Evolutionary conservation across 2,888 invertebrate genomes (phyloP).

Genomic region (Cantharis nigra): DNA sequence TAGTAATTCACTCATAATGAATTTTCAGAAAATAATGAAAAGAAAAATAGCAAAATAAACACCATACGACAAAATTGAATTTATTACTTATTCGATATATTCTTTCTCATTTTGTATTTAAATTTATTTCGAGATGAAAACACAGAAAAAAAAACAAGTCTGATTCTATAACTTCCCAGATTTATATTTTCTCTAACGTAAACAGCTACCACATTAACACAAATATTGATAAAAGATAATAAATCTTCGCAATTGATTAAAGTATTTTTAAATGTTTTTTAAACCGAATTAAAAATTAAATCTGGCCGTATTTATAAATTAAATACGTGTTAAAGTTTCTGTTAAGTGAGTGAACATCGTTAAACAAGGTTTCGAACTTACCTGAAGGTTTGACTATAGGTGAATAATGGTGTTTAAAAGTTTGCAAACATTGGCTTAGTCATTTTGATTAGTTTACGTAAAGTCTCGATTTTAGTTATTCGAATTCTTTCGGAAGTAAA

Average conservation of each 20-base stretch:
- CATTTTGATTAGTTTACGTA: background rate
- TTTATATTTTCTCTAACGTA: background rate
- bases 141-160: background rate
- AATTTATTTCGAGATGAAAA: background rate
- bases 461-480: background rate
- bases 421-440: background rate
- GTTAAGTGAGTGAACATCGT: background rate
- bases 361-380: background rate
- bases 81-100: background rate
- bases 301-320: background rate
- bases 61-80: background rate
- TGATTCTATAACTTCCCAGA: background rate
- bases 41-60: background rate
- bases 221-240: constrained; percentile 1
- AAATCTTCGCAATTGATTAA: background rate
- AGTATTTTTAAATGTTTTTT: background rate
- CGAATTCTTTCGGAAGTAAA: background rate
- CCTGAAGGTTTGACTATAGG: background rate
- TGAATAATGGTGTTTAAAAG: background rate
- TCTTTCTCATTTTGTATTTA: background rate
- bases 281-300: background rate
- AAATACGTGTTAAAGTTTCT: background rate
- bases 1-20: no score
- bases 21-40: background rate
- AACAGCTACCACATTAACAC: background rate